These are phyloP conservation scores for Phortica variegata DNA, from an alignment of 1,140 invertebrate species.

Conservation along the genomic window DNA sequence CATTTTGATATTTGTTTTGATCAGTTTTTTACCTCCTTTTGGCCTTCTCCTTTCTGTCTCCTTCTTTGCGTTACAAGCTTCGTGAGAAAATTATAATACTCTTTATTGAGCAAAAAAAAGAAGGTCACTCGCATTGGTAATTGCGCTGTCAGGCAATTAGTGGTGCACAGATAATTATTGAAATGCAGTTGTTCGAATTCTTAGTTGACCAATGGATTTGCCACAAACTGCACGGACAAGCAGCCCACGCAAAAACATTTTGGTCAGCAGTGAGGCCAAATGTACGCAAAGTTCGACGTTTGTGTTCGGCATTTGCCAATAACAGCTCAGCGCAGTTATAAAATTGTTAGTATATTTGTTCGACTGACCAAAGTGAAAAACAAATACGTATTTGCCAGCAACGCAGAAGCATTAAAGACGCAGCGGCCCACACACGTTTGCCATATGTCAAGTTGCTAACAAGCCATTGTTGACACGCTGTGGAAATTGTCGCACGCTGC, in stretches of 20 bases:
- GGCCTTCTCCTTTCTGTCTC: no score
- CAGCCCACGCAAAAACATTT: slow-evolving; percentile 12
- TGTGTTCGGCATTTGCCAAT: no score
- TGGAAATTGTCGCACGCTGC: no score
- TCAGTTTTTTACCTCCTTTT: no score
- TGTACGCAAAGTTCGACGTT: no score
- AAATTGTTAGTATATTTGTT: slow-evolving; percentile 11
- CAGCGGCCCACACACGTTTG: neutral
- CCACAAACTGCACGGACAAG: slow-evolving; percentile 10
- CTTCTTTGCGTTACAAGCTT: no score
- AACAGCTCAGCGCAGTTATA: no score
- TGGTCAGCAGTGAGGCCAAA: neutral
- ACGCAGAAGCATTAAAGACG: slow-evolving; percentile 26
- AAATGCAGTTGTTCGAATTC: neutral
- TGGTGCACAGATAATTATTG: slow-evolving; percentile 41
- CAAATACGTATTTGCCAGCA: slow-evolving; percentile 22
- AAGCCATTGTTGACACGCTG: slow-evolving; percentile 52
- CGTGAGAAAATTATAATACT: no score
- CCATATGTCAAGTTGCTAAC: slow-evolving; percentile 34
- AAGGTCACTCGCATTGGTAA: slow-evolving; percentile 25
- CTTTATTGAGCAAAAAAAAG: no score
- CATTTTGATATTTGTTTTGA: no score
- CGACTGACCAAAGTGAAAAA: slow-evolving; percentile 19
- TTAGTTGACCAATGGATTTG: neutral
- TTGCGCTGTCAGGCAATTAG: slow-evolving; percentile 48